A percentile compares a stretch with the other conserved stretches of the same genome.
Conservation (phyloP, 2,888 invertebrate species). For the Nomada flava region DNA sequence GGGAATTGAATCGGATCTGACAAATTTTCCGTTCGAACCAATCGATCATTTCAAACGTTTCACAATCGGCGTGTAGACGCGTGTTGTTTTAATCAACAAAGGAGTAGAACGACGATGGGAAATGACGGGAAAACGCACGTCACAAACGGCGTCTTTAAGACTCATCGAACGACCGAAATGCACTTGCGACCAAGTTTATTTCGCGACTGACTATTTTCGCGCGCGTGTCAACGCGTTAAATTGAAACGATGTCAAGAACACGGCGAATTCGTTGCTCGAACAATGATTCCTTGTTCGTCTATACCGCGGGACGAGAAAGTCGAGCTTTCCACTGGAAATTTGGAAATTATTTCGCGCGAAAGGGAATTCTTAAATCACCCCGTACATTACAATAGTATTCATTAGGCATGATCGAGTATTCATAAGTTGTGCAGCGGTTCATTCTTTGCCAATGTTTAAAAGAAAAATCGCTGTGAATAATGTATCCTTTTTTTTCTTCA, state of each 20-base stretch:
- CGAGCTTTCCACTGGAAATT: neutral
- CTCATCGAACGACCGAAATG: neutral
- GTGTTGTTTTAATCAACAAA: neutral
- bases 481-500: too few species aligned
- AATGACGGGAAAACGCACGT: neutral
- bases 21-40: too few species aligned
- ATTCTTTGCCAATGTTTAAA: too few species aligned
- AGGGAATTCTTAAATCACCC: too few species aligned
- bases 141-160: neutral
- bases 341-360: neutral
- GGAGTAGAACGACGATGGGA: neutral
- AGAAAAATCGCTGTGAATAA: too few species aligned
- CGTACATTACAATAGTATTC: too few species aligned
- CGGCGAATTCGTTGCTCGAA: neutral
- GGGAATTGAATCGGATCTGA: too few species aligned
- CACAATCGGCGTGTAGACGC: neutral
- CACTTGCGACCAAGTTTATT: constrained; percentile 17
- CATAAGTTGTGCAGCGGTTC: too few species aligned
- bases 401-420: too few species aligned
- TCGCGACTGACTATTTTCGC: constrained; percentile 41
- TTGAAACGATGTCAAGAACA: constrained; percentile 55
- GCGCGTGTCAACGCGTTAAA: constrained; percentile 5
- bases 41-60: too few species aligned
- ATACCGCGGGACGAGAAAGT: neutral
- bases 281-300: constrained; percentile 6